Base-by-base conservation (phyloP, 1,140 invertebrate genomes). In the Eriocheir sinensis region DNA sequence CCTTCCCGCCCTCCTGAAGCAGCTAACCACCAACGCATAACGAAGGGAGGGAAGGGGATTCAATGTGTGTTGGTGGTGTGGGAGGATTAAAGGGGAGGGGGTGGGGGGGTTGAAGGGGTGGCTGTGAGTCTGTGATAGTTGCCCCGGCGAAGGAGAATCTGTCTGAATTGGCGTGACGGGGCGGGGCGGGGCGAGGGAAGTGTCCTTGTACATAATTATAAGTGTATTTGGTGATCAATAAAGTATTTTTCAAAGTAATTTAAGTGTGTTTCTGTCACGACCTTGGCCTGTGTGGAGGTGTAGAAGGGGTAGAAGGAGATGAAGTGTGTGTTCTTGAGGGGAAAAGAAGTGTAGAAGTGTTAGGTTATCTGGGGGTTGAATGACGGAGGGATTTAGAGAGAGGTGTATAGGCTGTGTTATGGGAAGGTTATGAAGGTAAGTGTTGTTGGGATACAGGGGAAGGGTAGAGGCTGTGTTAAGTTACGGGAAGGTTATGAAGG, bases 161-260 rank as follows among this genome's bases (percentile, higher is more conserved):
- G 21, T n/a, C 27, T 21, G 27, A n/a, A 53, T 21, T 3, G 2
- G 60, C 60, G 21, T 21, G 60, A 21, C 53, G 53, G 53, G 53
- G 8, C 21, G 21, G 53, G 53, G 60, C 60, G 60, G 27, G 60
- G 17, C 60, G n/a, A n/a, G 60, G 27, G 1, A n/a, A n/a, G 27
- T n/a, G 60, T 72, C n/a, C 60, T 72, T n/a, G 60, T n/a, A 72
- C 2, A 8, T 72, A 72, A 72, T n/a, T 72, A 72, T 1, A 21
- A 21, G 21, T 21, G 60, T 4, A 72, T 21, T n/a, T n/a, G 60
- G 60, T 72, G 60, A 72, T 72, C n/a, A 72, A 72, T 72, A 72
- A 72, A 72, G 60, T 72, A 72, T 72, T 72, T 72, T 72, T 72
- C 12, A 72, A 72, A n/a, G 12, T 72, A 72, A 72, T n/a, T n/a